Conservation (phyloP, 2,113 vertebrate genomes). For the Chloropsis hardwickii region DNA sequence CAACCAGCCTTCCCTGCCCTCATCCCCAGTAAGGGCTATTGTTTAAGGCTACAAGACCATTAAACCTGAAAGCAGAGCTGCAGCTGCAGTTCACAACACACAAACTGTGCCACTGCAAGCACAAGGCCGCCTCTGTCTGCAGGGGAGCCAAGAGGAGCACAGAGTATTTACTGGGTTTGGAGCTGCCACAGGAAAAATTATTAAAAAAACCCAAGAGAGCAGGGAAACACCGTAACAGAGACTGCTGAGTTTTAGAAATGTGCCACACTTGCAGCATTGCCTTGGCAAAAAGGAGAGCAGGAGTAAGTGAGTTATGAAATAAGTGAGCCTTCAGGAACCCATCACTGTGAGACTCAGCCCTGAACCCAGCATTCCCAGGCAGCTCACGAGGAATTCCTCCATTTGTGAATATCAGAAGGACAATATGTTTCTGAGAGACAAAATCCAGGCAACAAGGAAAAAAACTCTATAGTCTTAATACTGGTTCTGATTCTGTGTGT, state of each 20-base stretch:
- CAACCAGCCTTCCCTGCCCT: background rate
- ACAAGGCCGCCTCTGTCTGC: background rate
- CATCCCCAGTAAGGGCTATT: background rate
- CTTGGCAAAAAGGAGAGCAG: background rate
- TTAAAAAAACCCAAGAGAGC: background rate
- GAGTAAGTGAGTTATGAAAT: accelerated
- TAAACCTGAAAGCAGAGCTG: background rate
- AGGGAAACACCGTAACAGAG: background rate
- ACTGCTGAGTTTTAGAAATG: background rate
- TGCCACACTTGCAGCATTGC: background rate
- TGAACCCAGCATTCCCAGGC: accelerated
- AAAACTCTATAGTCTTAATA: background rate
- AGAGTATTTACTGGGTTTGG: background rate
- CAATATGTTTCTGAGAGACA: background rate
- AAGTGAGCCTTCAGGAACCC: background rate
- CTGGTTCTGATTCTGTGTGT: background rate
- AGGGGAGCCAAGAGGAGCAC: background rate
- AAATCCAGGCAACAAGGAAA: background rate
- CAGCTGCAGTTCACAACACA: background rate
- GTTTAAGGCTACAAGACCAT: background rate
- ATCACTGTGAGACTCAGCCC: background rate
- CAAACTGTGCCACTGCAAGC: background rate
- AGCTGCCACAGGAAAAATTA: background rate
- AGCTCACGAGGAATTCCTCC: background rate
- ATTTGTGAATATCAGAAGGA: background rate